A percentile compares a stretch with the other conserved stretches of the same genome.
Evolutionary conservation across 2,888 invertebrate genomes (phyloP).

Genomic region (Lepetodrilus schrolli): DNA sequence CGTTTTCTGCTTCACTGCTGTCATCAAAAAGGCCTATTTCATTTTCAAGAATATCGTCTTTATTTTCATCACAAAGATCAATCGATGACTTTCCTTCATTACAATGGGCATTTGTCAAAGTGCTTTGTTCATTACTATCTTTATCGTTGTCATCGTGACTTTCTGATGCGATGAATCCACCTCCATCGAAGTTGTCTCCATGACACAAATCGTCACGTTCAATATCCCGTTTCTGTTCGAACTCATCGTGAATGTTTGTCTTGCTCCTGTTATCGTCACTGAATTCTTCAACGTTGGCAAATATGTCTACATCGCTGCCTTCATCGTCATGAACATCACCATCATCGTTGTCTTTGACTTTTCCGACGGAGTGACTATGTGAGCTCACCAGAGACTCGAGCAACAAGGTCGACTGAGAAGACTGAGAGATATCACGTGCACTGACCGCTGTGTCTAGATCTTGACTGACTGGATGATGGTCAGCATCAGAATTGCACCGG

Average conservation of each 20-base stretch:
- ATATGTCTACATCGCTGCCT: not conserved
- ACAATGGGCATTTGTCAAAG: no score
- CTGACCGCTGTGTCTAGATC: no score
- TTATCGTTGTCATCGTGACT: not conserved
- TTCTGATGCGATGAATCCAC: not conserved
- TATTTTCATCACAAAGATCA: not conserved
- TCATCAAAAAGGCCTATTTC: not conserved
- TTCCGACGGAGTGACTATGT: no score
- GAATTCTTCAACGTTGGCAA: not conserved
- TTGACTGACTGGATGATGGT: no score
- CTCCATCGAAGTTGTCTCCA: not conserved
- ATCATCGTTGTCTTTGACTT: not conserved
- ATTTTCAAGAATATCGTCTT: not conserved
- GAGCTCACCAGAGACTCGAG: no score
- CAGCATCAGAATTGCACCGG: no score
- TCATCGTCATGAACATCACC: not conserved
- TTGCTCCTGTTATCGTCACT: not conserved
- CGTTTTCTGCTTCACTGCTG: not conserved
- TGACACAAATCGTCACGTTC: not conserved
- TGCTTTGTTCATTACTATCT: no score
- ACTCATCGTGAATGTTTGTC: not conserved
- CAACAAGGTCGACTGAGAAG: no score
- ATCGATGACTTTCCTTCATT: no score
- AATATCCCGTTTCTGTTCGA: not conserved
- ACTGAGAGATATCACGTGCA: no score